Evolutionary conservation across 1,140 invertebrate genomes (phyloP), one percentile per base, ranked within the genome.

Genomic region (Dendroctonus valens): DNA sequence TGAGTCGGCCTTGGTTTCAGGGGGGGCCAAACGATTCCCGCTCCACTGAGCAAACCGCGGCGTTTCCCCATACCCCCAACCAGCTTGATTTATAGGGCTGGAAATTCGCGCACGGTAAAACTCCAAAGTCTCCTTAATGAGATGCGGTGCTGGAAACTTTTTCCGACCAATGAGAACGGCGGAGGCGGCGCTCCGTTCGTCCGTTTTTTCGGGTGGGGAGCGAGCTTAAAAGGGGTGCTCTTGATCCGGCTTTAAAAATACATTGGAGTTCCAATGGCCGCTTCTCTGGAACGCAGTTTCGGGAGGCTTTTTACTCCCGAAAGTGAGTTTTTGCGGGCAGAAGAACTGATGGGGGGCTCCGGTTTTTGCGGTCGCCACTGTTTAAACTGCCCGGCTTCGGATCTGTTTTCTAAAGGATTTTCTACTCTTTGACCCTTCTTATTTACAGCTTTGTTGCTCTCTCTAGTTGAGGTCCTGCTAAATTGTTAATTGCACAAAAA

Each of bases 231-330:
- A 74, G 69, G 68, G n/a, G 26, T 11, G 71, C 68, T 68, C 70
- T 69, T 73, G 72, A 74, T 74, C 75, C 74, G 65, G 74, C 75
- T 76, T 77, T 75, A 76, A 77, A 77, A 77, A 77, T 77, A 76
- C 73, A 77, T 77, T 51, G 70, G 67, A 68, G 72, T 76, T 75
- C 75, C 73, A 76, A 77, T 76, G 73, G 76, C 74, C 65, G 76
- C 72, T 55, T 57, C 53, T 68, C 55, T 67, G 75, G 72, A 76
- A 73, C 69, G 69, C 60, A 74, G 72, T 76, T 76, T 75, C 72
- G 68, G 73, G 68, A 55, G 61, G 67, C 59, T 74, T 77, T 72
- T 70, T 59, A 53, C 14, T 70, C 15, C 40, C 55, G 50, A 42
- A 59, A 51, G 64, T 50, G 41, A 44, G 71, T 68, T 74, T 73